Evolutionary conservation across 2,888 invertebrate genomes (phyloP), one percentile per base, ranked within the genome.

Genomic region (Priocnemis perturbator): DNA sequence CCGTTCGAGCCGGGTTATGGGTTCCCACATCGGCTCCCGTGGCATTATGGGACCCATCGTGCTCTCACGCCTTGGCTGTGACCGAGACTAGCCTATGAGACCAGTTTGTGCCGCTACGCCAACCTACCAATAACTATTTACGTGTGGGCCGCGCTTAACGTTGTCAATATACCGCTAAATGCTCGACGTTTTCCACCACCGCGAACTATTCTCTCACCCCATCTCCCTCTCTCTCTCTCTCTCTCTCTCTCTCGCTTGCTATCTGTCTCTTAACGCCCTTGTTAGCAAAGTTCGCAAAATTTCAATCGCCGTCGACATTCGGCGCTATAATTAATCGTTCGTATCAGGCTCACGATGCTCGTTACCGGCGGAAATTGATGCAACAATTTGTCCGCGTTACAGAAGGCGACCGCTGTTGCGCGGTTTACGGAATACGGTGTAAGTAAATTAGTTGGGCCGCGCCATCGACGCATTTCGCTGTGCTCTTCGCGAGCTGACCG

Each of bases 1-100:
- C 75, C 76, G 78, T 81, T 83, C 83, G 74, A 77, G 77, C 74
- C 74, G 73, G 80, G 80, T 82, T 83, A 82, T 79, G 81, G n/a
- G 83, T 83, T 82, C 83, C 82, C 82, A 82, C 82, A 82, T 82
- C 73, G 81, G 76, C 79, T 77, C 78, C 79, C 72, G 74, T 78
- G 78, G 81, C 74, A 79, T 79, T 79, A 79, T 75, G 77, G 71
- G 79, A 76, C 75, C 81, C 81, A 79, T 77, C 69, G 75, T 75
- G 79, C 82, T 82, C 81, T 81, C 81, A 82, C 82, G 81, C 82
- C 82, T 80, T 74, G 37, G 37, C 37, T 64, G 58, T 69, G 37
- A 63, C 37, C 64, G 63, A 67, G 57, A 65, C 64, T 59, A 58
- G 71, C 77, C 68, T 78, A 37, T 37, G 37, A 70, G 70, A 73